Percentiles rank a stretch among this genome's conserved stretches.
Evolutionary conservation across 1,140 invertebrate species (phyloP).

Genomic region (Lerema accius): DNA sequence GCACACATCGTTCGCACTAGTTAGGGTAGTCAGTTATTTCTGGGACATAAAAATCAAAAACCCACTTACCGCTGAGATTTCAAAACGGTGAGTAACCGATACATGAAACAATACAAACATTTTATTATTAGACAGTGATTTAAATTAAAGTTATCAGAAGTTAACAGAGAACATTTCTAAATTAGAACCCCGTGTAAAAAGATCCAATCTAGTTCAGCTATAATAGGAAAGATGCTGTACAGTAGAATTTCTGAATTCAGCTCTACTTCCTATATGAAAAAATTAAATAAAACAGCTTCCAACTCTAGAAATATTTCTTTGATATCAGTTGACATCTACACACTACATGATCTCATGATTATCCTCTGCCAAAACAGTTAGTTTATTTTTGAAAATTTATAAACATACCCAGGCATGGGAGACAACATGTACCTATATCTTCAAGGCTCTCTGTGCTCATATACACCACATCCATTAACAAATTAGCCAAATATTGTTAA

Average conservation of each 20-base stretch:
- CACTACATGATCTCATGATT: slow-evolving; percentile 12
- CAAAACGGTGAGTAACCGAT: slow-evolving; percentile 46
- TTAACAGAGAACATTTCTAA: background rate
- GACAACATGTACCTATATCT: slow-evolving; percentile 71
- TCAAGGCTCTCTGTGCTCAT: slow-evolving; percentile 67
- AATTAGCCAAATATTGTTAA: slow-evolving; percentile 26
- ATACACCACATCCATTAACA: slow-evolving; percentile 63
- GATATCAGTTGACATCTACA: slow-evolving; percentile 7
- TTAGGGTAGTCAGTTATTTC: too few species aligned
- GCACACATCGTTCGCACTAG: slow-evolving; percentile 1
- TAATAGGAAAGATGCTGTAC: too few species aligned
- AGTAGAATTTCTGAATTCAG: too few species aligned
- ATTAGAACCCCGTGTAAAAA: too few species aligned
- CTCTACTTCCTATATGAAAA: too few species aligned
- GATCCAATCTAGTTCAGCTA: too few species aligned
- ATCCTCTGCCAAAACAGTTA: too few species aligned
- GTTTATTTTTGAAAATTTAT: slow-evolving; percentile 1
- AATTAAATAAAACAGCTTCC: too few species aligned
- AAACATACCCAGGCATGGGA: slow-evolving; percentile 69
- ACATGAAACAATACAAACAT: slow-evolving; percentile 72
- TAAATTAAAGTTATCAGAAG: too few species aligned
- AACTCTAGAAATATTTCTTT: too few species aligned
- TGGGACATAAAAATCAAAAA: background rate
- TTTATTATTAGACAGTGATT: slow-evolving; percentile 37
- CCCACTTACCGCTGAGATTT: slow-evolving; percentile 67